These are phyloP conservation scores for Anarhynchus alexandrinus DNA, from an alignment of 2,113 vertebrate genomes.

Conservation along the genomic window DNA sequence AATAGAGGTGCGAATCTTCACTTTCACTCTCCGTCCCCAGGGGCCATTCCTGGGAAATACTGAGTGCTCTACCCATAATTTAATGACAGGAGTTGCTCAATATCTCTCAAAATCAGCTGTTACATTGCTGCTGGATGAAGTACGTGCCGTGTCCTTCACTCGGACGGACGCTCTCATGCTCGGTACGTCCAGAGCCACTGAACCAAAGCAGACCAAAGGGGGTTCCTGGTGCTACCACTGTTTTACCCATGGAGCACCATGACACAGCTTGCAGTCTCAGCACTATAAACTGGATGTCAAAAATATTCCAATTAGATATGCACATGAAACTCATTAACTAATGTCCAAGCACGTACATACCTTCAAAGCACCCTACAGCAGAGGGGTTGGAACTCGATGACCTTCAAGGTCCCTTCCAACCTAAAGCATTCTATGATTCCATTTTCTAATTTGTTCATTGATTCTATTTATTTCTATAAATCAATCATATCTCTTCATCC, in stretches of 20 bases:
- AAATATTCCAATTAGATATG: background rate
- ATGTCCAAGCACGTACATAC: background rate
- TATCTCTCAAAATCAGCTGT: background rate
- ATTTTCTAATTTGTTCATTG: background rate
- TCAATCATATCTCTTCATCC: background rate
- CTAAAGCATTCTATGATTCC: too few species aligned
- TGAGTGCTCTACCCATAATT: background rate
- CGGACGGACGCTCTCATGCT: background rate
- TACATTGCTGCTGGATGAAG: background rate
- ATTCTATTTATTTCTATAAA: background rate
- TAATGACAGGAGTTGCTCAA: background rate
- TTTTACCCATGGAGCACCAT: rapidly evolving
- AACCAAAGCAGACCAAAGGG: background rate
- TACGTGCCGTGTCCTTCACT: background rate
- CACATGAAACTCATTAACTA: background rate
- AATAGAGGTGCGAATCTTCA: background rate
- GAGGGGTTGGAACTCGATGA: too few species aligned
- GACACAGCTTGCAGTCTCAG: background rate
- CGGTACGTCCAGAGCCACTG: too few species aligned
- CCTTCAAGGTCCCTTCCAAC: too few species aligned
- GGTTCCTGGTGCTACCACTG: background rate
- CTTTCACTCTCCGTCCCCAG: background rate
- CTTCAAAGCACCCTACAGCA: background rate
- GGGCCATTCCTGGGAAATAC: background rate
- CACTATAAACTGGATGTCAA: background rate